Conservation (phyloP, 2,113 vertebrate genomes). For the Limanda limanda region DNA sequence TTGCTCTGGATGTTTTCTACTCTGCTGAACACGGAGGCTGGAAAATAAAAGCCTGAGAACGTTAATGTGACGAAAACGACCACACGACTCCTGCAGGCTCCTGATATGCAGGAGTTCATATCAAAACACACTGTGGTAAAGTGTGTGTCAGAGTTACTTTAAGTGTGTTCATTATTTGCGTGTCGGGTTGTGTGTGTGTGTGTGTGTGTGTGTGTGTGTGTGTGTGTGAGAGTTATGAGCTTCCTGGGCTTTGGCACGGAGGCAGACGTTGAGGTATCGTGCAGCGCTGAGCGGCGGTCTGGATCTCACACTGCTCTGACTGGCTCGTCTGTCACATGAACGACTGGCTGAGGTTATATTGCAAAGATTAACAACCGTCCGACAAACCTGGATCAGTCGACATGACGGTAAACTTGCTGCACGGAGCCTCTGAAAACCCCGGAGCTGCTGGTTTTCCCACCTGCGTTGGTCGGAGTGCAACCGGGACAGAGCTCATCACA, state of each 20-base stretch:
- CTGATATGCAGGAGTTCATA: no score
- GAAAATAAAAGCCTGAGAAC: background rate
- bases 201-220: no score
- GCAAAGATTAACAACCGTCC: background rate
- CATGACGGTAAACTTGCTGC: constrained; percentile 7
- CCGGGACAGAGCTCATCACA: constrained; percentile 29
- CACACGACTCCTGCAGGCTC: background rate
- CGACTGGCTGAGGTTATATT: background rate
- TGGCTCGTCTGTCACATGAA: background rate
- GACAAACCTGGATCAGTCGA: constrained; percentile 6
- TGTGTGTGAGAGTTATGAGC: no score
- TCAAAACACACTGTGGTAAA: background rate
- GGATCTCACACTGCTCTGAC: background rate
- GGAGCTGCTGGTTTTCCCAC: constrained; percentile 6
- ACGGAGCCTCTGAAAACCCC: background rate
- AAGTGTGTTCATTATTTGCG: background rate
- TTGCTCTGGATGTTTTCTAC: no score
- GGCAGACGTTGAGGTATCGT: background rate
- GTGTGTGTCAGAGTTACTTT: background rate
- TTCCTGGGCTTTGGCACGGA: no score
- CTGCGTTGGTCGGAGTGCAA: background rate
- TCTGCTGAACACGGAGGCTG: no score
- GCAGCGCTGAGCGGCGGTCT: constrained; percentile 10
- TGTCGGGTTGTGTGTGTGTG: no score
- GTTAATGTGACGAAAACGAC: background rate